Evolutionary conservation across 2,113 vertebrate species (phyloP).

Genomic region (Calidris pugnax): DNA sequence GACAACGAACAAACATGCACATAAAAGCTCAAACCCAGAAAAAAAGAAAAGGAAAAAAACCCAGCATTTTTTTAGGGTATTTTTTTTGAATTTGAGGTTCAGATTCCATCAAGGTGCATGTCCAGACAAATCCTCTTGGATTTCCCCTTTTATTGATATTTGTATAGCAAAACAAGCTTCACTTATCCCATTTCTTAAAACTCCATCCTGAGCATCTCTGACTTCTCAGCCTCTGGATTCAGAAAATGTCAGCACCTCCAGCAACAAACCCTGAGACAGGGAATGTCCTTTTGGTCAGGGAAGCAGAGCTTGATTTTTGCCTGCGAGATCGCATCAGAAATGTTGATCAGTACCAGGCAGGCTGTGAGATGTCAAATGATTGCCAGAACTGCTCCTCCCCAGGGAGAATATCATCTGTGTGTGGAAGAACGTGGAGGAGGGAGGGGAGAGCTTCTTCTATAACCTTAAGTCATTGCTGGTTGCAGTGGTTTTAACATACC

Average conservation of each 20-base stretch:
- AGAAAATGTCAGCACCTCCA: slow-evolving; percentile 52
- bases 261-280: neutral
- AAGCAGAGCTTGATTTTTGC: slow-evolving; percentile 41
- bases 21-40: neutral
- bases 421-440: neutral
- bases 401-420: neutral
- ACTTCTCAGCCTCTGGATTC: slow-evolving; percentile 6
- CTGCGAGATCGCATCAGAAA: slow-evolving; percentile 31
- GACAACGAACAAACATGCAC: neutral
- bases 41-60: neutral
- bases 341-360: slow-evolving; percentile 36
- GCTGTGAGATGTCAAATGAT: slow-evolving; percentile 53
- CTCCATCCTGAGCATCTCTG: neutral
- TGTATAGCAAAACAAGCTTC: neutral
- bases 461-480: slow-evolving; percentile 16
- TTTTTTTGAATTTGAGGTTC: neutral
- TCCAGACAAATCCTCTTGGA: neutral
- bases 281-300: slow-evolving; percentile 1
- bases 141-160: neutral
- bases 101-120: neutral
- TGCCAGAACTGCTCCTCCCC: slow-evolving; percentile 43
- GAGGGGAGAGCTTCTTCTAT: neutral
- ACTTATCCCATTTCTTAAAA: neutral
- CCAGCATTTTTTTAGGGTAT: neutral
- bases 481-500: neutral